Percentiles rank a stretch among this genome's conserved stretches.
Evolutionary conservation across 2,888 invertebrate genomes (phyloP).

Genomic region (Microctonus brassicae): DNA sequence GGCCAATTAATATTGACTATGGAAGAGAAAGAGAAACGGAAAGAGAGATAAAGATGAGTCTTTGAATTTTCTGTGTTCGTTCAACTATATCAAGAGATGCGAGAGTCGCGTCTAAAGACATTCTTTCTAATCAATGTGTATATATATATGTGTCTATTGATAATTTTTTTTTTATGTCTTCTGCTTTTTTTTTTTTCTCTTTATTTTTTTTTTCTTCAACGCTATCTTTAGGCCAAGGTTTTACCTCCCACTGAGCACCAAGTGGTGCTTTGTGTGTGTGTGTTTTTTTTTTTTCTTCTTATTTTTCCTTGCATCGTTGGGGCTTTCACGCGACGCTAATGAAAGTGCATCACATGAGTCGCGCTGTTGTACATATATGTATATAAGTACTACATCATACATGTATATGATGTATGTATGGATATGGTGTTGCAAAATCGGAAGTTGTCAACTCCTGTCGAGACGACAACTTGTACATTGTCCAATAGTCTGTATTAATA

Average conservation of each 20-base stretch:
- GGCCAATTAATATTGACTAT: conserved; percentile 64
- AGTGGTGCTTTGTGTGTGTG: background rate
- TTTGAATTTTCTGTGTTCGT: conserved; percentile 27
- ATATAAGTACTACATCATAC: background rate
- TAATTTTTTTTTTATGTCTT: background rate
- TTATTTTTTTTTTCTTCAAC: background rate
- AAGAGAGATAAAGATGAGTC: conserved; percentile 22
- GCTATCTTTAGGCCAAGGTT: background rate
- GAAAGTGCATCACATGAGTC: conserved; percentile 19
- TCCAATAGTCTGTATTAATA: background rate
- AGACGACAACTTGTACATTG: background rate
- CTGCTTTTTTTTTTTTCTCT: background rate
- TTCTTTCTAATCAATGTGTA: background rate
- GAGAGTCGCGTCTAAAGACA: background rate
- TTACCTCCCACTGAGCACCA: background rate
- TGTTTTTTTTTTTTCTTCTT: background rate
- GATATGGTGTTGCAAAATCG: background rate
- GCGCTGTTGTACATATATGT: background rate
- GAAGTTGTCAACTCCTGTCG: conserved; percentile 8
- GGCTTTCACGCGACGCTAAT: conserved; percentile 12
- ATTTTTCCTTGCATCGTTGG: background rate
- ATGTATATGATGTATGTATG: background rate
- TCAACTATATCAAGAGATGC: no score
- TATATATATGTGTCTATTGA: background rate
- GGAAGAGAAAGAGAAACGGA: conserved; percentile 34